Evolutionary conservation across 2,888 invertebrate species (phyloP), one percentile per base, ranked within the genome.

Genomic region (Pilophorus perplexus): DNA sequence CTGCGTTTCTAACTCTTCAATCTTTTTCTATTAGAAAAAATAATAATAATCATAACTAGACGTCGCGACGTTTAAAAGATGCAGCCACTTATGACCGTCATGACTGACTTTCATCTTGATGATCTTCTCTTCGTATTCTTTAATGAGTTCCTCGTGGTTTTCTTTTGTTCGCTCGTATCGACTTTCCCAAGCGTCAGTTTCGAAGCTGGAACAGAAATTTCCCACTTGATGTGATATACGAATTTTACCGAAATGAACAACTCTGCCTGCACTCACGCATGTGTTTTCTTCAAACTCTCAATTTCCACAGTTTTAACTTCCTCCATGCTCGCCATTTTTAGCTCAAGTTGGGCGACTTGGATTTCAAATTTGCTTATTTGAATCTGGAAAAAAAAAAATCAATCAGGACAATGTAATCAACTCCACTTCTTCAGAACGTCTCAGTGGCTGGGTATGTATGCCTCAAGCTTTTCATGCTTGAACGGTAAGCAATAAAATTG

Each of bases 81-180:
- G n/a, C n/a, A n/a, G n/a, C n/a, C n/a, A n/a, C n/a, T n/a, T n/a
- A n/a, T n/a, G n/a, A n/a, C n/a, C n/a, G n/a, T n/a, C n/a, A n/a
- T n/a, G n/a, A n/a, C n/a, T 23, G 67, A 69, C 70, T 57, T 71
- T 70, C 20, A 71, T 59, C 48, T 67, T 65, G 10, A 8, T 38
- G 6, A 71, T 46, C 52, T 67, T 70, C 50, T 66, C 64, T 38
- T 70, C 66, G 20, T 68, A 71, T 23, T 71, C 70, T 33, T 50
- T 33, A 4, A 64, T 46, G 10, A 67, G 52, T 48, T 70, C 67
- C 2, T 68, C 66, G 55, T 40, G 66, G 54, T 40, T 55, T 18
- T 54, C 57, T 18, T 68, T 66, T 16, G 68, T 5, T 54, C 67
- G 42, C 59, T 71, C 69, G 54, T 66, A 48, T 18, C 70, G 60